Conservation (phyloP, 2,888 invertebrate species). For the Hipparchia sbordonii region DNA sequence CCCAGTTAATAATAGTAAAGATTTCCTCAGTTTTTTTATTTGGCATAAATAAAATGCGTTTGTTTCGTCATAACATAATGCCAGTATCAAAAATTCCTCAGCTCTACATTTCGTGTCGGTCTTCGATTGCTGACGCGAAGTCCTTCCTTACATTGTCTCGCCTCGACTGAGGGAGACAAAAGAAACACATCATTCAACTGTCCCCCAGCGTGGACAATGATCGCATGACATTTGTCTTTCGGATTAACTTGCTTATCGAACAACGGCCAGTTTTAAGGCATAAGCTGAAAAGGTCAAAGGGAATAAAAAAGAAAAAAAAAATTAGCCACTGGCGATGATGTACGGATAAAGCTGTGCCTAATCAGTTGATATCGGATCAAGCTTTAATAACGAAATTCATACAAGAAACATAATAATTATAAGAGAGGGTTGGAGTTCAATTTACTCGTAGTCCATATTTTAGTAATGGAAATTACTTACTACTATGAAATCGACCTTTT, state of each 20-base stretch:
- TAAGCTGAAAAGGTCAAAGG: not conserved
- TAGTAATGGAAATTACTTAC: no score
- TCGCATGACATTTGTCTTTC: slow-evolving; percentile 74
- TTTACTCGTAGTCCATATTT: no score
- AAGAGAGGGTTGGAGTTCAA: no score
- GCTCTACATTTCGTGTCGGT: slow-evolving; percentile 46
- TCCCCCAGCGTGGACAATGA: slow-evolving; percentile 63
- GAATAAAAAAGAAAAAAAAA: not conserved
- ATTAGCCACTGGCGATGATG: not conserved
- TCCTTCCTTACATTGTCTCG: slow-evolving; percentile 70
- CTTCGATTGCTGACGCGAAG: slow-evolving; percentile 70
- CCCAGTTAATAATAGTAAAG: no score
- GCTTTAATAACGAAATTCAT: no score
- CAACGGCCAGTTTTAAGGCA: slow-evolving; percentile 45
- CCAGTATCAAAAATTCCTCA: slow-evolving; percentile 15
- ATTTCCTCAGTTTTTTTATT: no score
- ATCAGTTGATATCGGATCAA: no score
- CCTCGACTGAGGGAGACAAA: slow-evolving; percentile 69
- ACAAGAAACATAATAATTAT: no score
- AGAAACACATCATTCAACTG: slow-evolving; percentile 79
- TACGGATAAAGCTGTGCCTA: not conserved
- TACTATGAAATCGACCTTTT: no score
- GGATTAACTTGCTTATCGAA: slow-evolving; percentile 79
- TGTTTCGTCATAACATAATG: not conserved
- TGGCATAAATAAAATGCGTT: no score